Evolutionary conservation across 2,888 invertebrate genomes (phyloP), one percentile per base, ranked within the genome.

Genomic region (Gisinianus flammeolus): DNA sequence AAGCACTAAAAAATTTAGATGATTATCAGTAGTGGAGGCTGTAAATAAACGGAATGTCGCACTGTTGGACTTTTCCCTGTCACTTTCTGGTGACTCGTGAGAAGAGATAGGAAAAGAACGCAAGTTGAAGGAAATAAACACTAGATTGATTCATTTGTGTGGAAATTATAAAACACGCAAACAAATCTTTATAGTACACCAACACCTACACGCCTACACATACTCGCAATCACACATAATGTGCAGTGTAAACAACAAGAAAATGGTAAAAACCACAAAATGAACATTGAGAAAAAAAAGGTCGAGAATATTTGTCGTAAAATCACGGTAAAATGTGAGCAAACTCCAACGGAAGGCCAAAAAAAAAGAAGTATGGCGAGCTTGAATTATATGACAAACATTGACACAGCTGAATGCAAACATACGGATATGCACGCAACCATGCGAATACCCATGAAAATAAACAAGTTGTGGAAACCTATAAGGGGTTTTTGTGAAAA

Each of bases 241-340:
- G 44, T 54, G 54, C 54, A 54, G 19, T 54, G 54, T 54, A 54
- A 54, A 54, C 54, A n/a, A n/a, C n/a, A 54, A 54, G 54, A 54
- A 54, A 8, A n/a, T 54, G 19, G 5, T 4, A 16, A 54, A 54
- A 54, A 5, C 54, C 54, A 54, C 54, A 54, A 19, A 54, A 54
- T 54, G 16, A 19, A 44, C 8, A 44, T 6, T 10, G 44, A 44
- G 16, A 44, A 19, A 19, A 54, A 54, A 54, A 54, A 16, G 54
- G 54, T 54, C 54, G 54, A 54, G 54, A n/a, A n/a, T 54, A 4
- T 54, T 54, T 19, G 10, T 54, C 54, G 54, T 54, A 54, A 54
- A 54, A 54, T 54, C 54, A 54, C n/a, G 19, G n/a, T 54, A 54
- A 54, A 54, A 54, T 54, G 54, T 54, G 19, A 54, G 54, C 54